A percentile compares a stretch with the other conserved stretches of the same genome.
phyloP scores from a whole-genome alignment of 2,113 vertebrate genomes.

The Pluvialis apricaria region DNA sequence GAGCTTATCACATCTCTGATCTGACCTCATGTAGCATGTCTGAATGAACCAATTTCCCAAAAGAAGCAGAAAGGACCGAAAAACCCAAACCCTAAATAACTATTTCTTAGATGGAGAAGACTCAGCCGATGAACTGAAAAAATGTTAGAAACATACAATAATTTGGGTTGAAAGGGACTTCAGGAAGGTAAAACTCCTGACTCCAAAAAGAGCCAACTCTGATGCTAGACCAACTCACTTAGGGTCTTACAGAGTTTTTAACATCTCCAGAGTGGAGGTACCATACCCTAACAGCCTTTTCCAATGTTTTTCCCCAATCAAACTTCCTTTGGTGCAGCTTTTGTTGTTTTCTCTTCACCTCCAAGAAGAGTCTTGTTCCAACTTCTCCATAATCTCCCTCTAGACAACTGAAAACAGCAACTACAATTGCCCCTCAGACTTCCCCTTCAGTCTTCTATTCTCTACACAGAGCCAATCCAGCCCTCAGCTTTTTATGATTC shows the following conservation, averaged over 20 bases:
- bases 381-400: not conserved
- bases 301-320: too few species aligned
- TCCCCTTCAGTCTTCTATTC: not conserved
- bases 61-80: not conserved
- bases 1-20: not conserved
- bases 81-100: not conserved
- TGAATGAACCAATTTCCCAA: not conserved
- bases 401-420: not conserved
- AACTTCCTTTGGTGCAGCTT: not conserved
- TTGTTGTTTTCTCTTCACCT: not conserved
- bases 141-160: not conserved
- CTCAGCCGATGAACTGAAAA: not conserved
- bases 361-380: not conserved
- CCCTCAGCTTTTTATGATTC: not conserved
- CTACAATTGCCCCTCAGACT: not conserved
- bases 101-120: not conserved
- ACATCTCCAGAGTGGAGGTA: not conserved
- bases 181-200: not conserved
- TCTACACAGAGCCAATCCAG: not conserved
- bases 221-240: not conserved
- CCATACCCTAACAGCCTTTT: not conserved
- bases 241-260: not conserved
- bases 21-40: not conserved
- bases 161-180: not conserved
- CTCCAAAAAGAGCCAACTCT: not conserved